These are phyloP conservation scores for Rhabdophis nuchalis DNA, from an alignment of 2,797 vertebrate genomes.

Conservation along the genomic window DNA sequence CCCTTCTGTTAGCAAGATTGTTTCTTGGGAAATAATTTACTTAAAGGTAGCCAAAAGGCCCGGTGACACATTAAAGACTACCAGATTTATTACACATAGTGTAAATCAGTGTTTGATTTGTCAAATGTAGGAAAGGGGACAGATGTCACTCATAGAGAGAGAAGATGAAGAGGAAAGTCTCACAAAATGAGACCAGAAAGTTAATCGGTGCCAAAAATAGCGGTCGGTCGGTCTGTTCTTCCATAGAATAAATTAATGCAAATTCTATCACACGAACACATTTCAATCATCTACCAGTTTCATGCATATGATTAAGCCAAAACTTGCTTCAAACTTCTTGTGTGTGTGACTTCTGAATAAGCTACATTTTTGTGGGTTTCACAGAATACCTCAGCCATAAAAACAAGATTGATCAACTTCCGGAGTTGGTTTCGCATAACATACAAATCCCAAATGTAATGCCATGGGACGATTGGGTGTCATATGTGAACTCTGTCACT, in stretches of 20 bases:
- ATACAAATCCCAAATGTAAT: neutral
- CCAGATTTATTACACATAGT: neutral
- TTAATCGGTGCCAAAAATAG: neutral
- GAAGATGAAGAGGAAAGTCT: neutral
- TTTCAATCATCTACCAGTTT: neutral
- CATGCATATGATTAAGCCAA: neutral
- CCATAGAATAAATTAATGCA: neutral
- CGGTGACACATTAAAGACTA: neutral
- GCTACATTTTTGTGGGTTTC: neutral
- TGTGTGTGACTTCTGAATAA: neutral
- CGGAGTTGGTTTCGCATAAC: neutral
- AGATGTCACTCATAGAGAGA: neutral
- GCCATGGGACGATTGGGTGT: neutral
- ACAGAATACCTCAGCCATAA: neutral
- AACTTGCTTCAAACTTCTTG: neutral
- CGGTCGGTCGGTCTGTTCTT: neutral
- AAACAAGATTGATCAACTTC: neutral
- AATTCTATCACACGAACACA: neutral
- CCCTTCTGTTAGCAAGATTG: neutral
- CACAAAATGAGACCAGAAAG: neutral
- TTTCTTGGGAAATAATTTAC: constrained; percentile 17
- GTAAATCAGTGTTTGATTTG: neutral
- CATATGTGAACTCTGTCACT: neutral
- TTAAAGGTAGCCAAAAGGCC: neutral
- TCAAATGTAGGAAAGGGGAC: neutral